Base-by-base conservation (phyloP, 1,140 invertebrate species). In the Saxidomus purpurata region DNA sequence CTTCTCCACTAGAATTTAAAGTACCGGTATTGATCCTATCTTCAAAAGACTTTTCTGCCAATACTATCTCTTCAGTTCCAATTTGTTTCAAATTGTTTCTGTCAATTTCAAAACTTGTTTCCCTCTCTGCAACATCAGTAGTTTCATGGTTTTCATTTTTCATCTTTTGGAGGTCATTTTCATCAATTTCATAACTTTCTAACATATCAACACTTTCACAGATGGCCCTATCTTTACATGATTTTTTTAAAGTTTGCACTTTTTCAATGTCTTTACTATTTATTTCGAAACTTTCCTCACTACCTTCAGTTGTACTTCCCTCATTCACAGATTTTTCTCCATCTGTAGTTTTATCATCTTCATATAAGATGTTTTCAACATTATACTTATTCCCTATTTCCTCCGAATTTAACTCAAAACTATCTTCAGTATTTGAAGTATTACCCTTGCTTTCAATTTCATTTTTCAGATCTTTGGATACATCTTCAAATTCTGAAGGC, bases 181-280 rank as follows among this genome's bases (percentile, higher is more conserved):
- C 19, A 38, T 71, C 34, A 38, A 71, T 40, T 40, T 71, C 67
- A 71, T 38, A 71, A 71, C 67, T 71, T 71, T 36, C 1, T 38
- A 15, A 36, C 34, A 9, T 71, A 28, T 63, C 59, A 63, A 1
- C 67, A 71, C 34, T 38, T 17, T 71, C 67, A 36, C 31, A 19
- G 9, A 38, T 71, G 4, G 34, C 38, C 11, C 6, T 28, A 2
- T 63, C 59, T n/a, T 28, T 6, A 63, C 1, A 28, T 9, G n/a
- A 19, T 28, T 4, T 15, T 38, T 71, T 17, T 31, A 1, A 1
- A 19, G 8, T 40, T 71, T 19, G 34, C 2, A 71, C 25, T 8
- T 71, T 71, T 22, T 36, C n/a, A 17, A 71, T 38, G n/a, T 38
- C 67, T 38, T 8, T 1, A 71, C 67, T 71, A 19, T 38, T 28